A percentile compares a stretch with the other conserved stretches of the same genome.
Conservation (phyloP, 1,140 invertebrate species). For the Leptoteleia sp. region DNA sequence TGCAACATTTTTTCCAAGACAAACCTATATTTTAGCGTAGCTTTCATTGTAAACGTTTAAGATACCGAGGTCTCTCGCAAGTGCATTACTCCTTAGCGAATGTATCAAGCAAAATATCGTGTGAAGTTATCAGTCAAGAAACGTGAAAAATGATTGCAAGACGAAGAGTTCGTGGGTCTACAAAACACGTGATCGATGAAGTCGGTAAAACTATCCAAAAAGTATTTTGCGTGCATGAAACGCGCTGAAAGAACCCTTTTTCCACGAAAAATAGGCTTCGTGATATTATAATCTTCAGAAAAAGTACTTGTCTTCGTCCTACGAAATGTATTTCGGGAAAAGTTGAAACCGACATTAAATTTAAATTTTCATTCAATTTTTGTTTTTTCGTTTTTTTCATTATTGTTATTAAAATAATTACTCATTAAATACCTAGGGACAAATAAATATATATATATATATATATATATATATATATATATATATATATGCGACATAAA, state of each 20-base stretch:
- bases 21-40: background rate
- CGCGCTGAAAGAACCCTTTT: constrained; percentile 15
- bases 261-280: constrained; percentile 8
- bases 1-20: background rate
- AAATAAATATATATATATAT: no score
- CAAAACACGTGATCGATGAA: constrained; percentile 70
- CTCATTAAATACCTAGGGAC: no score
- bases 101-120: constrained; percentile 27
- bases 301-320: background rate
- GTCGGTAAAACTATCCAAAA: constrained; percentile 47
- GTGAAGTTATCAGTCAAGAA: constrained; percentile 56
- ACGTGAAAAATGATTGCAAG: constrained; percentile 66
- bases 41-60: background rate
- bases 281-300: constrained; percentile 18
- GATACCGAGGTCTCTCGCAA: background rate
- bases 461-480: no score
- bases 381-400: no score
- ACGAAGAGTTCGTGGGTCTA: constrained; percentile 43
- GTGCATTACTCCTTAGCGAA: constrained; percentile 18
- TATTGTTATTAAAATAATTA: no score
- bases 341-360: no score
- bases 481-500: no score
- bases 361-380: no score
- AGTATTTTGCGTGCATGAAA: constrained; percentile 26
- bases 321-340: no score